Evolutionary conservation across 1,140 invertebrate species (phyloP).

Genomic region (Nasonia vitripennis): DNA sequence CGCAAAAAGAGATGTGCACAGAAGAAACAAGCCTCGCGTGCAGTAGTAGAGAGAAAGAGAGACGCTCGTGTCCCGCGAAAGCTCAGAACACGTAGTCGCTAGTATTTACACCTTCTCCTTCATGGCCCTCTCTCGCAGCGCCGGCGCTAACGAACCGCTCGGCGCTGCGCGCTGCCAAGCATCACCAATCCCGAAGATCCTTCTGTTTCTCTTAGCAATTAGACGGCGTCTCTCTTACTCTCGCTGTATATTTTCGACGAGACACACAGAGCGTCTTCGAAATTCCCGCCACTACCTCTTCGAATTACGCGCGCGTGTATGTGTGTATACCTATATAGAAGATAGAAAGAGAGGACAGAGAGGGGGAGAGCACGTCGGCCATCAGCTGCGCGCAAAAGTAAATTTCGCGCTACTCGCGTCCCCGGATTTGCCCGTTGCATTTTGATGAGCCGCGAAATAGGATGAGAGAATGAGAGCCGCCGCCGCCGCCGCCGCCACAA

Average conservation of each 20-base stretch:
- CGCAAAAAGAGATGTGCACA: neutral
- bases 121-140: neutral
- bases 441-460: constrained; percentile 49
- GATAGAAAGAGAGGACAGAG: neutral
- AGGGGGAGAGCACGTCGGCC: neutral
- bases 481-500: neutral
- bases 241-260: neutral
- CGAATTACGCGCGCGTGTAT: neutral
- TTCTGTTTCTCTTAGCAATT: constrained; percentile 54
- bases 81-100: constrained; percentile 35
- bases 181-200: constrained; percentile 38
- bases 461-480: neutral
- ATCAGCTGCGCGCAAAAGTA: constrained; percentile 48
- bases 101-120: constrained; percentile 49
- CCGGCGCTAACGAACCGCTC: constrained; percentile 46
- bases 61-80: neutral
- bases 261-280: neutral
- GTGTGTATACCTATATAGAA: neutral
- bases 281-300: constrained; percentile 12
- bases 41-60: no score
- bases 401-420: constrained; percentile 36
- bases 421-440: constrained; percentile 46
- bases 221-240: constrained; percentile 11
- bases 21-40: no score
- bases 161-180: constrained; percentile 9